Evolutionary conservation across 1,140 invertebrate species (phyloP).

Genomic region (Trichoplusia ni): DNA sequence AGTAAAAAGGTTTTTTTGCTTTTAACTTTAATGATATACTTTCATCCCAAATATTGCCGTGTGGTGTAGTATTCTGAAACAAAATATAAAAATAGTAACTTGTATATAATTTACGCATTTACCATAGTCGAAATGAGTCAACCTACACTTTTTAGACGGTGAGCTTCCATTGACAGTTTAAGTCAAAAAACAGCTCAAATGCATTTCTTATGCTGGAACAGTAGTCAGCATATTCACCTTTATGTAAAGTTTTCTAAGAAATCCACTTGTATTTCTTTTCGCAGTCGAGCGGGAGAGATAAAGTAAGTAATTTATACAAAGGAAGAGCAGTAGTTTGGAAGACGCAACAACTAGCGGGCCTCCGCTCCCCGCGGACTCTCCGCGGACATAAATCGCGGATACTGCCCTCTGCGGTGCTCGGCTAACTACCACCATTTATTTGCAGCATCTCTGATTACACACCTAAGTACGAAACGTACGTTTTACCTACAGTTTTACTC

Average conservation of each 20-base stretch:
- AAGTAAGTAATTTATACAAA: slow-evolving; percentile 33
- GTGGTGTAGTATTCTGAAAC: too few species aligned
- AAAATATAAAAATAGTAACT: too few species aligned
- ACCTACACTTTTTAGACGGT: too few species aligned
- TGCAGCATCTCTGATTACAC: slow-evolving; percentile 67
- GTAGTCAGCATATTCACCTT: slow-evolving; percentile 2
- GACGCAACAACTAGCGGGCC: slow-evolving; percentile 29
- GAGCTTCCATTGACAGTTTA: too few species aligned
- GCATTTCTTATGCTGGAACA: background rate
- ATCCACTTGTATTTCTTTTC: slow-evolving; percentile 18
- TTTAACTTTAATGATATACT: too few species aligned
- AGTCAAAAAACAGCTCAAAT: too few species aligned
- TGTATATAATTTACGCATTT: too few species aligned
- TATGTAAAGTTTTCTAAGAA: slow-evolving; percentile 17
- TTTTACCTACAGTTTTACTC: background rate
- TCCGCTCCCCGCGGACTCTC: slow-evolving; percentile 7
- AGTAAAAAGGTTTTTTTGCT: too few species aligned
- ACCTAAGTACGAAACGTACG: slow-evolving; percentile 41
- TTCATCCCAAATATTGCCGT: too few species aligned
- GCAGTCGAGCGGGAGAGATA: slow-evolving; percentile 12
- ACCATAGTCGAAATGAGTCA: too few species aligned
- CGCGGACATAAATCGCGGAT: slow-evolving; percentile 66
- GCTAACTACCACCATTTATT: slow-evolving; percentile 75
- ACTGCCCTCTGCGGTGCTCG: slow-evolving; percentile 71
- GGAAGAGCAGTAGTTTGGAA: slow-evolving; percentile 26